phyloP scores from a whole-genome alignment of 2,797 vertebrate species.

The Sebastes nivosus region DNA sequence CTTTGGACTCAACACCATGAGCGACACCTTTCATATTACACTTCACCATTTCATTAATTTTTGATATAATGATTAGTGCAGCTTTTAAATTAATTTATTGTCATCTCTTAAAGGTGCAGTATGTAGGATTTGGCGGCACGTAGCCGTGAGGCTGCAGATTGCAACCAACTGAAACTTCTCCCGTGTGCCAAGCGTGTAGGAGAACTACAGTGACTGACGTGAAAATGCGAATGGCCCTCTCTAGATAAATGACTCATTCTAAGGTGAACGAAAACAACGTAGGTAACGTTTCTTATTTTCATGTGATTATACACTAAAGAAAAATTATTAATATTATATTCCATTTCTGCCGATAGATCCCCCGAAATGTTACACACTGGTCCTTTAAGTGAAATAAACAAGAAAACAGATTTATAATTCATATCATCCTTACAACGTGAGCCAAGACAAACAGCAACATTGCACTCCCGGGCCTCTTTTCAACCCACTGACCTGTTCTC shows the following conservation, averaged over 20 bases:
- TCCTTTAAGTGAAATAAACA: neutral
- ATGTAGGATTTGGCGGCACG: neutral
- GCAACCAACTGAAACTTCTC: neutral
- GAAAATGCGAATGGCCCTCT: too few species aligned
- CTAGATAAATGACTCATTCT: too few species aligned
- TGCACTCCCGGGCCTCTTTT: neutral
- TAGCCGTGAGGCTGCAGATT: neutral
- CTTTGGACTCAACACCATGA: neutral
- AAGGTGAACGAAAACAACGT: too few species aligned
- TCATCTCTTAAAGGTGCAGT: neutral
- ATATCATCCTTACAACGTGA: neutral
- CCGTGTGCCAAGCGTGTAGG: neutral
- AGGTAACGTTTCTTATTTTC: too few species aligned
- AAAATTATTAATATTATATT: too few species aligned
- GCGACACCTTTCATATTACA: neutral
- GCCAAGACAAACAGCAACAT: neutral
- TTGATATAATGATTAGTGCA: neutral
- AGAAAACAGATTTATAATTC: neutral
- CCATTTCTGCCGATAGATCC: too few species aligned
- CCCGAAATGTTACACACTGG: too few species aligned
- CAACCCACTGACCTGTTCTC: conserved; percentile 90
- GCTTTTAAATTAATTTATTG: neutral
- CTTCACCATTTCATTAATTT: neutral
- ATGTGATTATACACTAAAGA: too few species aligned
- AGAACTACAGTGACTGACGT: too few species aligned